phyloP scores from a whole-genome alignment of 1,140 invertebrate species.

The Drosophila bocqueti region DNA sequence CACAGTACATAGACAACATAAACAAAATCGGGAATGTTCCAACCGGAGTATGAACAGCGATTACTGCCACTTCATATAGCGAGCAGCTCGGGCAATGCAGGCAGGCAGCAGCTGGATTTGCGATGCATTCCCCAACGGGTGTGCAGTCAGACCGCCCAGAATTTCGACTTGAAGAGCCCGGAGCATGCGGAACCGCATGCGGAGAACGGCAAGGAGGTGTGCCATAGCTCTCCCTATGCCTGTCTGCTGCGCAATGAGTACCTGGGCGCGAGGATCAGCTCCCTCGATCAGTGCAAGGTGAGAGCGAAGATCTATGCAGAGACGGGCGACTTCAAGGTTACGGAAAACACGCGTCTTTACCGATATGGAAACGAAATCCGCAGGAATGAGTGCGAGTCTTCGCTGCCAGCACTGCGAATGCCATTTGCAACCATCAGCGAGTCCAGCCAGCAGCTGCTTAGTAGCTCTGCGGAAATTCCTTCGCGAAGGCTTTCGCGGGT shows the following conservation, averaged over 20 bases:
- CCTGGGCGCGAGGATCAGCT: conserved; percentile 22
- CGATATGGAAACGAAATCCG: neutral
- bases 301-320: conserved; percentile 6
- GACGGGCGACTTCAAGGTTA: conserved; percentile 25
- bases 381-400: too few relatives aligned
- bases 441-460: conserved; percentile 31
- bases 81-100: neutral
- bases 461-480: conserved; percentile 71
- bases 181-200: too few relatives aligned
- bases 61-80: conserved; percentile 6
- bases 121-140: conserved; percentile 37
- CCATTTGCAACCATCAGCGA: conserved; percentile 27
- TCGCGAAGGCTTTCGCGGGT: conserved; percentile 97
- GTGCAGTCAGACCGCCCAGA: conserved; percentile 23
- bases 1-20: conserved; percentile 3
- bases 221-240: conserved; percentile 23
- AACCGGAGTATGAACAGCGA: conserved; percentile 49
- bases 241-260: conserved; percentile 48
- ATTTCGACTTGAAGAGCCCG: conserved; percentile 2
- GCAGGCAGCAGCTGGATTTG: conserved; percentile 29
- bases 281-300: conserved; percentile 28
- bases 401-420: neutral
- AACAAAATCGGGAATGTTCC: conserved; percentile 37
- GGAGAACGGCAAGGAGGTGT: neutral
- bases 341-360: conserved; percentile 28